These are phyloP conservation scores for Trissolcus brochymenae DNA, from an alignment of 2,888 invertebrate species.

Conservation along the genomic window DNA sequence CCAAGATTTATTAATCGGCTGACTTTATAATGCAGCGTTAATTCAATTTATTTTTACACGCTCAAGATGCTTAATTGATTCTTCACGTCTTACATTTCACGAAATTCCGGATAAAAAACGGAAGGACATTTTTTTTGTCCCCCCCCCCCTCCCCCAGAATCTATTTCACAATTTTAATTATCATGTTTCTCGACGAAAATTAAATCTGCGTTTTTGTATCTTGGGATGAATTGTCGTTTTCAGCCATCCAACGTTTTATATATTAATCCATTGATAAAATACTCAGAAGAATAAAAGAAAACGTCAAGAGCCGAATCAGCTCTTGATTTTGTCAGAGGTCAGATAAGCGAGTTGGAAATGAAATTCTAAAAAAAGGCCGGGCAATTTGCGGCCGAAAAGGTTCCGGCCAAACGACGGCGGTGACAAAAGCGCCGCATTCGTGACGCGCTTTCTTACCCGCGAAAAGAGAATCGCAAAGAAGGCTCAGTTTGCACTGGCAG, in stretches of 20 bases:
- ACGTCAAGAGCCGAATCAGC: no score
- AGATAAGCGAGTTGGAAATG: slow-evolving; percentile 35
- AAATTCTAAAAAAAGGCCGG: slow-evolving; percentile 34
- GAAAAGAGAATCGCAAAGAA: slow-evolving; percentile 48
- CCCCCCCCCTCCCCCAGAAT: no score
- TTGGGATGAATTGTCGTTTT: no score
- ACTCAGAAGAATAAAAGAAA: background rate
- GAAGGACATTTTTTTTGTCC: no score
- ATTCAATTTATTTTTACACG: slow-evolving; percentile 9
- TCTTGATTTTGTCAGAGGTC: no score
- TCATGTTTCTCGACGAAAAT: no score
- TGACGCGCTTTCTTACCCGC: slow-evolving; percentile 12
- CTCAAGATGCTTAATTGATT: slow-evolving; percentile 6
- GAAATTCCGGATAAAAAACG: no score
- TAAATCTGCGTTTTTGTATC: no score
- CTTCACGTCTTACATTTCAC: slow-evolving; percentile 1
- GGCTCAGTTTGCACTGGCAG: slow-evolving; percentile 15
- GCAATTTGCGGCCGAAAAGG: slow-evolving; percentile 26
- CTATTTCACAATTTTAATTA: no score
- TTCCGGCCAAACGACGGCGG: slow-evolving; percentile 27
- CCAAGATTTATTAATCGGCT: slow-evolving; percentile 15
- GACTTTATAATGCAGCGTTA: background rate
- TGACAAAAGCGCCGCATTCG: slow-evolving; percentile 14
- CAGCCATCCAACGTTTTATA: no score
- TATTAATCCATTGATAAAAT: slow-evolving; percentile 1